Evolutionary conservation across 2,113 vertebrate genomes (phyloP), one percentile per base, ranked within the genome.

Genomic region (Corynorhinus townsendii): DNA sequence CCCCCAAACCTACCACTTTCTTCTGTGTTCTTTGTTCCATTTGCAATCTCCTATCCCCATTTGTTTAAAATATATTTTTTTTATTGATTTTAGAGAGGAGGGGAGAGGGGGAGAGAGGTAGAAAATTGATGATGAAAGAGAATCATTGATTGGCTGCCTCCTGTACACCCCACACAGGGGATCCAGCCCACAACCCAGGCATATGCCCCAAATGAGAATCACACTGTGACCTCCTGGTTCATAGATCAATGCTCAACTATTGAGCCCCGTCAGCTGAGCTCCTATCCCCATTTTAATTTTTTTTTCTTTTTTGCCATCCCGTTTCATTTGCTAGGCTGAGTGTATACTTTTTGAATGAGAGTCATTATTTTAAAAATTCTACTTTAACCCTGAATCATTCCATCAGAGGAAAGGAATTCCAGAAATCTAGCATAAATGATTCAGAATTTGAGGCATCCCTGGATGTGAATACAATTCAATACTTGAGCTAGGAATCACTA

Each of bases 391-490:
- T 88, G 68, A 80, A 62, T 87, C 89, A 91, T 93, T 95, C 52
- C 85, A 81, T 95, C 81, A 90, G 72, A 86, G 71, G 72, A 96
- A 86, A 73, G 47, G 75, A 94, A 95, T 90, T 93, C 66, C 69
- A 95, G 28, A 93, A 87, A 92, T 96, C 75, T 56, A 93, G 84
- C 3, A 80, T 45, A 89, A 93, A 93, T 68, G 17, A 19, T 22
- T 85, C 56, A 81, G 30, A 87, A 54, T 66, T 77, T 94, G 30
- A 94, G 47, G 40, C 38, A 19, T 1, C 38, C 72, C 56, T 89
- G 72, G 69, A 68, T 47, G 45, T 83, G 28, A 94, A 82, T 85
- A 72, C 45, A 91, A 43, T 66, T 81, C 45, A 33, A 52, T 49
- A 66, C 59, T 71, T 64, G 33, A 47, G 17, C 47, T 69, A 64